Base-by-base conservation (phyloP, 1,140 invertebrate genomes). In the Oncopeltus fasciatus region DNA sequence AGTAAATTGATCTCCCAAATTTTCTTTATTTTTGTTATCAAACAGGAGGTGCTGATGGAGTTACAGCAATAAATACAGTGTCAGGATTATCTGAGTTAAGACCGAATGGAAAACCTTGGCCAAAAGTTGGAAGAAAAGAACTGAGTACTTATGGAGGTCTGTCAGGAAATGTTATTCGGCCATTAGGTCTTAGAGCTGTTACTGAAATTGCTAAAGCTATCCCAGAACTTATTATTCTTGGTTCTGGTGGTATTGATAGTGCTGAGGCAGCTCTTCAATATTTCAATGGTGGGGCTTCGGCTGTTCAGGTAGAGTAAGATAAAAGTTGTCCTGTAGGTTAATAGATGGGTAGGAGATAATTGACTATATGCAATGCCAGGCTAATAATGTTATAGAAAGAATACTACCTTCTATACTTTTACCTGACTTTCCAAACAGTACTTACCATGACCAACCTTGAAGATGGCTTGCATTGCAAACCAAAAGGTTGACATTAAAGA, bases 1-100 rank as follows among this genome's bases (percentile, higher is more conserved):
- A n/a, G n/a, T n/a, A n/a, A n/a, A n/a, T n/a, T n/a, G n/a, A n/a
- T n/a, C n/a, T n/a, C n/a, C n/a, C n/a, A n/a, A n/a, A n/a, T n/a
- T n/a, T n/a, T n/a, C n/a, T n/a, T n/a, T n/a, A n/a, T n/a, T n/a
- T n/a, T n/a, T n/a, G n/a, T n/a, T n/a, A n/a, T n/a, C n/a, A n/a
- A n/a, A n/a, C 61, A 89, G 90, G 93, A 58, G 83, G 86, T 38
- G 95, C 95, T 14, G 82, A 87, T 72, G 96, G 96, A 18, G 94
- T 98, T 0, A 94, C 95, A 0, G 93, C 93, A 0, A 98, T 96
- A 43, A 99, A 99, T 74, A 99, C 96, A 0, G 88, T 99, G 0
- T 91, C 82, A 47, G 92, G 92, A 1, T 73, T 99, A 49, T 98
- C 98, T 94, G 81, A 85, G 9, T 68, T 99, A 0, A 83, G 82